Evolutionary conservation across 2,888 invertebrate genomes (phyloP), one percentile per base, ranked within the genome.

Genomic region (Melieria picta): DNA sequence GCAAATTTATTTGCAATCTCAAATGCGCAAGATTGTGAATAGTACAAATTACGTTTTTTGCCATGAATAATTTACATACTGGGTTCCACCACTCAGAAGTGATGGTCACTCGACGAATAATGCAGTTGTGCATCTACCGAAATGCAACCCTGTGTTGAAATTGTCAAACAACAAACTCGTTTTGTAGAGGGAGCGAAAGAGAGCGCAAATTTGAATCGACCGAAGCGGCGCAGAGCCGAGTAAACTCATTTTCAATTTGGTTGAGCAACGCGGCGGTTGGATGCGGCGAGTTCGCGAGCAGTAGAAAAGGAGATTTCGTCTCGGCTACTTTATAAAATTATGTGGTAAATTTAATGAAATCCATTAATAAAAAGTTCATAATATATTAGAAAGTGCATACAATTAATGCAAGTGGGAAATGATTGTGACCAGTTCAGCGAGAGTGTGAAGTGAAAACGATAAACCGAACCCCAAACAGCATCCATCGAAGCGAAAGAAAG

Each of bases 211-310:
- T 11, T 47, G 48, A 60, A 13, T 67, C 45, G 4, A 57, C 58
- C 7, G n/a, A 58, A 10, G 42, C 42, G 10, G 43, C 30, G 48
- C 43, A 10, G 67, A 61, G 43, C 52, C 50, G 7, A n/a, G 43
- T 58, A 45, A 46, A 56, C 43, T 69, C 58, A 72, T 72, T 68
- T 68, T 64, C 56, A 64, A 68, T 72, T 72, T 63, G 61, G 43
- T 50, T 58, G 55, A 30, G 61, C 50, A 64, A 45, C 43, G 1
- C 48, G 58, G 50, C 67, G 60, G 63, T 64, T 60, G 67, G 50
- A 50, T 46, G n/a, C 11, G 57, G 43, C 9, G 13, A 30, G 9
- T 55, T n/a, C 50, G 7, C 55, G 16, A 43, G 52, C 16, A 9
- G 16, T n/a, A 10, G 4, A 45, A 50, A 66, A 58, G 43, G 48